These are phyloP conservation scores for Ryuthela nishihirai DNA, from an alignment of 2,888 invertebrate genomes.

Conservation along the genomic window DNA sequence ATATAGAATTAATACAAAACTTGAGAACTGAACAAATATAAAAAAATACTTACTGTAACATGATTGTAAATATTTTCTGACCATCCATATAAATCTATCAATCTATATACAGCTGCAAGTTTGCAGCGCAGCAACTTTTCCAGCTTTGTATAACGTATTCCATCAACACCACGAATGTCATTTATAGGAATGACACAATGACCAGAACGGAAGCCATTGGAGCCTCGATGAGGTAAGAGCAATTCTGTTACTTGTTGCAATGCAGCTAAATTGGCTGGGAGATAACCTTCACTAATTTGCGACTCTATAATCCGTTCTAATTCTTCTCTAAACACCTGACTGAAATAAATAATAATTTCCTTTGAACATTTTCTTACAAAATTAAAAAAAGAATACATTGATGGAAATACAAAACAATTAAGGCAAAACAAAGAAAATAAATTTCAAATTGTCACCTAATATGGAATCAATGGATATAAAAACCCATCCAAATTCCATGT, in stretches of 20 bases:
- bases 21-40: too few species aligned
- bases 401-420: too few species aligned
- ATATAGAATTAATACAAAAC: too few species aligned
- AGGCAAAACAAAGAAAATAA: too few species aligned
- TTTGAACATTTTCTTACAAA: not conserved
- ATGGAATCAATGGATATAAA: not conserved
- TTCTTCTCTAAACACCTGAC: slow-evolving; percentile 89
- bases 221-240: slow-evolving; percentile 25
- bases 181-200: slow-evolving; percentile 77
- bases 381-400: not conserved
- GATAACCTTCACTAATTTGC: slow-evolving; percentile 64
- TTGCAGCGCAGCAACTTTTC: slow-evolving; percentile 95
- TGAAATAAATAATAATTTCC: slow-evolving; percentile 9
- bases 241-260: slow-evolving; percentile 82
- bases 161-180: slow-evolving; percentile 92
- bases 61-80: slow-evolving; percentile 74
- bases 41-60: slow-evolving; percentile 64
- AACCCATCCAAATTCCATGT: not conserved
- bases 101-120: slow-evolving; percentile 87
- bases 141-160: slow-evolving; percentile 85
- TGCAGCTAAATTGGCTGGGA: slow-evolving; percentile 55
- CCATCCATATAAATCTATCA: slow-evolving; percentile 96
- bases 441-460: too few species aligned
- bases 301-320: slow-evolving; percentile 92
- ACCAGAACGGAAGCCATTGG: slow-evolving; percentile 61